phyloP scores from a whole-genome alignment of 1,140 invertebrate species.

The Pseudomyrmex gracilis region DNA sequence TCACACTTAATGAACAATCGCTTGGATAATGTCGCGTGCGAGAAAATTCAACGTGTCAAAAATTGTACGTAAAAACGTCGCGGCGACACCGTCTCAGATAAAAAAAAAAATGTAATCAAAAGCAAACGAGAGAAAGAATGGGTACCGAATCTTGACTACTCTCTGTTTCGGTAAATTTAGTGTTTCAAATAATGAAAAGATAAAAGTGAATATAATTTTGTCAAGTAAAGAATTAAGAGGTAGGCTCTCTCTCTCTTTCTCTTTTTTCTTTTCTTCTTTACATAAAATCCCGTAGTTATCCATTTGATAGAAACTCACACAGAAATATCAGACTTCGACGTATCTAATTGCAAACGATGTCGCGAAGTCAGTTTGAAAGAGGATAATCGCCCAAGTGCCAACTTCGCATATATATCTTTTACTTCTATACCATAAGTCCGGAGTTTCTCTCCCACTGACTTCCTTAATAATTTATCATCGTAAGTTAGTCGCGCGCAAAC shows the following conservation, averaged over 20 bases:
- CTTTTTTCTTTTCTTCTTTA: no score
- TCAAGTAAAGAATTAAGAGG: no score
- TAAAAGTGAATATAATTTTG: no score
- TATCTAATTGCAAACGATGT: constrained; percentile 17
- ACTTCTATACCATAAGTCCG: constrained; percentile 11
- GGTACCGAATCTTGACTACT: neutral
- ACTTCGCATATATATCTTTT: constrained; percentile 46
- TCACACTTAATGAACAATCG: constrained; percentile 66
- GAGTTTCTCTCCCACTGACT: constrained; percentile 47
- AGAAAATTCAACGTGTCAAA: neutral
- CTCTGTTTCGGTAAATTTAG: constrained; percentile 1
- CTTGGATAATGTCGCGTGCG: neutral
- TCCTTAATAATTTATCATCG: constrained; percentile 56
- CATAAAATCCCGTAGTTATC: no score
- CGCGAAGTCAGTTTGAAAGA: constrained; percentile 23
- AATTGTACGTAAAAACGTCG: neutral
- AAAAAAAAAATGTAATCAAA: neutral
- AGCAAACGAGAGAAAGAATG: neutral
- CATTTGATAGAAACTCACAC: neutral
- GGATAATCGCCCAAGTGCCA: constrained; percentile 38
- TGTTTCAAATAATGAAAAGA: neutral
- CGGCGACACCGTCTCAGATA: neutral
- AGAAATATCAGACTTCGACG: neutral
- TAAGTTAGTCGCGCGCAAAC: constrained; percentile 40
- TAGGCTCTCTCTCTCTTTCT: neutral